Conservation (phyloP, 2,113 vertebrate genomes). For the Numenius arquata region DNA sequence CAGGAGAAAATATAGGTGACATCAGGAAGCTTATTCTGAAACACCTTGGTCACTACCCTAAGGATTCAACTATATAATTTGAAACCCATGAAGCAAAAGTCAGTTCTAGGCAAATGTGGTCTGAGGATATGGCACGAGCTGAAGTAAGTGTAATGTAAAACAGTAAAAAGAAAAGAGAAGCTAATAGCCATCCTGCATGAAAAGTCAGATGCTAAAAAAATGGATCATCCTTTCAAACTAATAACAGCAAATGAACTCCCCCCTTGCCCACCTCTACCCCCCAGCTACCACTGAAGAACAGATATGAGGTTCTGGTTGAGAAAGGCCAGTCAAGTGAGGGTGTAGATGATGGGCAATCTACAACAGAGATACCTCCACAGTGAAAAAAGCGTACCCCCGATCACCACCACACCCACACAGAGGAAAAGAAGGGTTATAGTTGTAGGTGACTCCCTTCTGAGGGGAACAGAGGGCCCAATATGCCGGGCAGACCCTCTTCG, state of each 20-base stretch:
- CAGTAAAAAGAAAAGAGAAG: slow-evolving; percentile 34
- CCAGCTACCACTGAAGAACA: too few species aligned
- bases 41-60: neutral
- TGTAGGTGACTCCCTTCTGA: too few species aligned
- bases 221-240: slow-evolving; percentile 37
- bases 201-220: slow-evolving; percentile 42
- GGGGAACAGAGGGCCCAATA: too few species aligned
- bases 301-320: too few species aligned
- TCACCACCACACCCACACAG: too few species aligned
- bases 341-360: too few species aligned
- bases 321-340: too few species aligned
- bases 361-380: too few species aligned
- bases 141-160: slow-evolving; percentile 24
- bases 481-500: too few species aligned
- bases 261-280: too few species aligned
- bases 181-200: slow-evolving; percentile 49
- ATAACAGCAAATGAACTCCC: neutral
- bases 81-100: neutral
- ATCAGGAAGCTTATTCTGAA: neutral
- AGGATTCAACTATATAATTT: neutral
- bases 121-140: slow-evolving; percentile 48
- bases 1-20: neutral
- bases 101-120: neutral
- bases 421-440: too few species aligned
- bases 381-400: too few species aligned